A percentile compares a stretch with the other conserved stretches of the same genome.
Conservation (phyloP, 2,888 invertebrate species). For the Ceramica pisi region DNA sequence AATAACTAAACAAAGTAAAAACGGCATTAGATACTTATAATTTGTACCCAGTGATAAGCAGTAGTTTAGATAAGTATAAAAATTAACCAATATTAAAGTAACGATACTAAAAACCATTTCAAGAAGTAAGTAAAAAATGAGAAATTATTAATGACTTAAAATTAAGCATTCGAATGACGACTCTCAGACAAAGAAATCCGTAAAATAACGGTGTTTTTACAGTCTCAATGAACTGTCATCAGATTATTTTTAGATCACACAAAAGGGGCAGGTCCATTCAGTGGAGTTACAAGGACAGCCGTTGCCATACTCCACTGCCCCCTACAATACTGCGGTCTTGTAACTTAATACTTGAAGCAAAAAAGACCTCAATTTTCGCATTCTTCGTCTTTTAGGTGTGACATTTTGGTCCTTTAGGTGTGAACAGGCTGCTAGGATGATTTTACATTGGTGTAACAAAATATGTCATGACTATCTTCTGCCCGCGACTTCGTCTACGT, state of each 20-base stretch:
- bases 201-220: neutral
- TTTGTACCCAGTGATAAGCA: too few relatives aligned
- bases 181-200: neutral
- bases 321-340: slow-evolving; percentile 46
- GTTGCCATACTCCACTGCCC: slow-evolving; percentile 47
- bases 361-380: slow-evolving; percentile 9
- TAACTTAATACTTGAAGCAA: slow-evolving; percentile 52
- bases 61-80: too few relatives aligned
- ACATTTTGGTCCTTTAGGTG: slow-evolving; percentile 2
- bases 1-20: too few relatives aligned
- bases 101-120: neutral
- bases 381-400: slow-evolving; percentile 37
- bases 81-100: too few relatives aligned
- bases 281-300: slow-evolving; percentile 52
- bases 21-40: too few relatives aligned
- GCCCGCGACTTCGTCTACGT: too few relatives aligned
- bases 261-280: slow-evolving; percentile 42
- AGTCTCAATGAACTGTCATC: neutral
- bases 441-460: slow-evolving; percentile 9
- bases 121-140: neutral
- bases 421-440: slow-evolving; percentile 1
- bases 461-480: neutral
- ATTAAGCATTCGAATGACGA: neutral
- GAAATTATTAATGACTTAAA: neutral
- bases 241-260: slow-evolving; percentile 40